Conservation (phyloP, 2,797 vertebrate genomes). For the Falco novaeseelandiae region DNA sequence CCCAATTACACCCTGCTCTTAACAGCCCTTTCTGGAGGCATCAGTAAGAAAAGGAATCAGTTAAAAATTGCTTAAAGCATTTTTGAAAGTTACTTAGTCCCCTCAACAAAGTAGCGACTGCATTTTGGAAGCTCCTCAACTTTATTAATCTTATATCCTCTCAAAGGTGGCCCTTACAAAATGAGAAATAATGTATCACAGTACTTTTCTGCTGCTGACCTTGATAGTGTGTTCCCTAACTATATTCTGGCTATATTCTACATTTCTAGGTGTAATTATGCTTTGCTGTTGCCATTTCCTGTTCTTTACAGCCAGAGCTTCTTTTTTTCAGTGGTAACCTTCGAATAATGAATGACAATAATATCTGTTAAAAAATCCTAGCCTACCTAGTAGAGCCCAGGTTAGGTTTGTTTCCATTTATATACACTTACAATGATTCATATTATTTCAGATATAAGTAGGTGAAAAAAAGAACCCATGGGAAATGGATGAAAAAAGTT, state of each 20-base stretch:
- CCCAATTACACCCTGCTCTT: background rate
- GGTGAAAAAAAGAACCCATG: background rate
- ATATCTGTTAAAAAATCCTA: background rate
- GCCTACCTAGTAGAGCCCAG: background rate
- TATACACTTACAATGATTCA: background rate
- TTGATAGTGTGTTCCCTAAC: background rate
- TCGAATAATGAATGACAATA: background rate
- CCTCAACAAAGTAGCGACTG: background rate
- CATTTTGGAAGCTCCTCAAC: conserved; percentile 1
- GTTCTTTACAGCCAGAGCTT: background rate
- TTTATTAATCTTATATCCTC: background rate
- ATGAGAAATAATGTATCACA: background rate
- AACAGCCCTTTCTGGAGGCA: background rate
- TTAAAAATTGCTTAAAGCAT: background rate
- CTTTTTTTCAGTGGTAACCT: background rate
- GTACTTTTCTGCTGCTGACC: background rate
- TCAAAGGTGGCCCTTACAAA: background rate
- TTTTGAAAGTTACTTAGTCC: background rate
- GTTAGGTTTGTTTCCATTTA: background rate
- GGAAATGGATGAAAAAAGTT: background rate
- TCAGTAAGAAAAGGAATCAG: background rate
- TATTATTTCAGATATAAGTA: background rate
- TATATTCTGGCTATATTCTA: conserved; percentile 3
- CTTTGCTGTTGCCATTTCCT: conserved; percentile 20
- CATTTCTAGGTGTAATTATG: conserved; percentile 6